Evolutionary conservation across 2,113 vertebrate genomes (phyloP).

Genomic region (Chunga burmeisteri): DNA sequence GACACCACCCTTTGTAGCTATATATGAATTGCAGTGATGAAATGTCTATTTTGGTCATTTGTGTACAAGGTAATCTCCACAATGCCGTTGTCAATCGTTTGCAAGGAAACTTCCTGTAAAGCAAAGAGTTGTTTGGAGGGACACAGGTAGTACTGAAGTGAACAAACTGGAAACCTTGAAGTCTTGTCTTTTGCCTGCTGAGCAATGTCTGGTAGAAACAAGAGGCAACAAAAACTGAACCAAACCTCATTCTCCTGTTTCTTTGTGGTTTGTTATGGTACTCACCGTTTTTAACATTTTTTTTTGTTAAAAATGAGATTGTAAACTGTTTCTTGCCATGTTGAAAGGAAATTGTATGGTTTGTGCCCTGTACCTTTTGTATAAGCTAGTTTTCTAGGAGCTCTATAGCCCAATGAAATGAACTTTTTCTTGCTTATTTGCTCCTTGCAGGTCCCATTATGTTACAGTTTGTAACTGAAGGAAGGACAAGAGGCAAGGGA

Average conservation of each 20-base stretch:
- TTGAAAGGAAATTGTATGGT: background rate
- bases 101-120: background rate
- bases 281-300: background rate
- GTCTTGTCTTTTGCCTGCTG: background rate
- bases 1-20: background rate
- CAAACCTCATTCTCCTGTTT: background rate
- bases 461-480: background rate
- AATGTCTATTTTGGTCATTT: background rate
- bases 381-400: background rate
- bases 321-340: background rate
- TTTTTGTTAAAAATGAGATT: background rate
- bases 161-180: background rate
- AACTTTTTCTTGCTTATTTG: background rate
- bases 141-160: background rate
- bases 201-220: background rate
- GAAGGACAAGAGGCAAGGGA: background rate
- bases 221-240: background rate
- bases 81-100: background rate
- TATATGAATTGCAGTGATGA: background rate
- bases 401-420: background rate
- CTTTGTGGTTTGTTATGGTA: background rate
- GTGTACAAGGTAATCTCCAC: background rate
- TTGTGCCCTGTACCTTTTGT: background rate
- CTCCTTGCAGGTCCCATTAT: background rate
- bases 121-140: background rate